phyloP scores from a whole-genome alignment of 2,888 invertebrate genomes.

The Philereme transversata region DNA sequence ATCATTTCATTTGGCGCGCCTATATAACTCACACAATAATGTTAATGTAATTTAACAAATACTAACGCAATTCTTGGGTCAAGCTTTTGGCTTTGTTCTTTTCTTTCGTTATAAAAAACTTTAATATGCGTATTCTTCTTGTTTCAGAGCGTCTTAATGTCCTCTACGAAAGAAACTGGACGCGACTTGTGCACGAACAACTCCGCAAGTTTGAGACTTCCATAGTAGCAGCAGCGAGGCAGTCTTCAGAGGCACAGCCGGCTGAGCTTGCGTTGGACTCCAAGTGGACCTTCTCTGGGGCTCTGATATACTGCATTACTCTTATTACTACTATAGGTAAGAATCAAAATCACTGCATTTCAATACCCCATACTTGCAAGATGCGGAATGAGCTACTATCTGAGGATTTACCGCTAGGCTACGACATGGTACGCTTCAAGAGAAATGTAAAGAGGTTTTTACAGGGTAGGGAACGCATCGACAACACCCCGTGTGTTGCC shows the following conservation, averaged over 20 bases:
- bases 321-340: slow-evolving; percentile 95
- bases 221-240: slow-evolving; percentile 89
- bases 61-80: too few relatives aligned
- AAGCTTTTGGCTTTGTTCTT: neutral
- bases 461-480: too few relatives aligned
- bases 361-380: too few relatives aligned
- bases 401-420: too few relatives aligned
- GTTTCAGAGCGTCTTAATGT: slow-evolving; percentile 90
- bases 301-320: slow-evolving; percentile 93
- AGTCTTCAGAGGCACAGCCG: slow-evolving; percentile 65
- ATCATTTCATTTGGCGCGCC: too few relatives aligned
- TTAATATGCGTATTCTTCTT: slow-evolving; percentile 30
- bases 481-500: too few relatives aligned
- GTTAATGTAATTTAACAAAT: too few relatives aligned
- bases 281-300: slow-evolving; percentile 93
- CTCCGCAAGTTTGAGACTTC: slow-evolving; percentile 91
- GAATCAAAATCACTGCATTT: too few relatives aligned
- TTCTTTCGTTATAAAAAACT: neutral
- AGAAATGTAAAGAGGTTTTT: too few relatives aligned
- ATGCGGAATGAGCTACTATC: too few relatives aligned
- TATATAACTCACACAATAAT: too few relatives aligned
- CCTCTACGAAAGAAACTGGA: slow-evolving; percentile 93
- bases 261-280: slow-evolving; percentile 76
- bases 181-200: slow-evolving; percentile 89
- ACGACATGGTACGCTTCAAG: too few relatives aligned